Conservation (phyloP, 1,140 invertebrate genomes). For the Himalopsyche phryganea region DNA sequence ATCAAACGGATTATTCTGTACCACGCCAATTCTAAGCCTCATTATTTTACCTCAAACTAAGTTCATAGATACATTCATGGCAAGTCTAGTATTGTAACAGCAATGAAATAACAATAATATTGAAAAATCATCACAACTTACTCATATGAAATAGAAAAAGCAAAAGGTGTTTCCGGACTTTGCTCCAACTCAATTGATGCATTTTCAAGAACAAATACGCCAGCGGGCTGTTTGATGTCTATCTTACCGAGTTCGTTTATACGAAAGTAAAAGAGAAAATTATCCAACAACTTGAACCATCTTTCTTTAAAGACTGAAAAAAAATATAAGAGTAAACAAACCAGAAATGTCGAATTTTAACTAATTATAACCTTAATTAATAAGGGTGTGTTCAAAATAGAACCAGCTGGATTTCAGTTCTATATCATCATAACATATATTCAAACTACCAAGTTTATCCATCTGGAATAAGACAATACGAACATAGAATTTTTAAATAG, state of each 20-base stretch:
- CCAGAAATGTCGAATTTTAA: constrained; percentile 1
- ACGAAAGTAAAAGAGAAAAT: constrained; percentile 71
- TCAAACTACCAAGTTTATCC: too few relatives aligned
- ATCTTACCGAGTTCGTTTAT: constrained; percentile 66
- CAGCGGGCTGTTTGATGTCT: constrained; percentile 59
- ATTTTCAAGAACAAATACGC: constrained; percentile 67
- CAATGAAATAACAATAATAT: too few relatives aligned
- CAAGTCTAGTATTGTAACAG: too few relatives aligned
- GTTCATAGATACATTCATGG: too few relatives aligned
- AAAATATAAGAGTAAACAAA: constrained; percentile 7
- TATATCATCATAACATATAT: too few relatives aligned
- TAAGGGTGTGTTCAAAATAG: too few relatives aligned
- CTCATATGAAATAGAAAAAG: constrained; percentile 63
- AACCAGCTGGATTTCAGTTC: too few relatives aligned
- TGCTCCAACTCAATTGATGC: constrained; percentile 61
- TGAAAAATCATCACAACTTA: constrained; percentile 37
- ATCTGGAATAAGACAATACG: too few relatives aligned
- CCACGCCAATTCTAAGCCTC: too few relatives aligned
- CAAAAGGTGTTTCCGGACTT: constrained; percentile 59
- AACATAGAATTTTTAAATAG: too few relatives aligned
- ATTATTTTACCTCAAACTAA: too few relatives aligned
- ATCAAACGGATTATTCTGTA: too few relatives aligned
- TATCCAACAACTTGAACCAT: constrained; percentile 68
- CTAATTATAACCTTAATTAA: neutral
- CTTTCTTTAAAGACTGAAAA: constrained; percentile 61